These are phyloP conservation scores for Cygnus atratus DNA, from an alignment of 2,113 vertebrate species.

Conservation along the genomic window DNA sequence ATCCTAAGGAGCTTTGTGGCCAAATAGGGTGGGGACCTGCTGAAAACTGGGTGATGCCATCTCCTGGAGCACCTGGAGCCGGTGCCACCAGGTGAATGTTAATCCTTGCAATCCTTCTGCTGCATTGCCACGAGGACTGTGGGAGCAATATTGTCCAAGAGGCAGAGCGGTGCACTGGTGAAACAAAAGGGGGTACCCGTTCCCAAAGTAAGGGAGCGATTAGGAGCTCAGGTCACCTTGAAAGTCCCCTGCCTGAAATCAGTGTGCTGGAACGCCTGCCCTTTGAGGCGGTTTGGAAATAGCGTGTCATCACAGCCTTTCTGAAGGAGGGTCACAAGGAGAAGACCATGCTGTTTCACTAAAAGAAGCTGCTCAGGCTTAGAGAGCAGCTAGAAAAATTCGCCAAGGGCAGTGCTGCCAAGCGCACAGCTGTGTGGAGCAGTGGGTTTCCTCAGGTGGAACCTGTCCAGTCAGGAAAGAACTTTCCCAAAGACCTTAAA, in stretches of 20 bases:
- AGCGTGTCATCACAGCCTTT: neutral
- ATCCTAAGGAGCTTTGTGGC: neutral
- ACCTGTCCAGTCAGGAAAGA: neutral
- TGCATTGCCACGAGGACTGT: neutral
- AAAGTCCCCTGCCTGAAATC: neutral
- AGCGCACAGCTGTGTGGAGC: neutral
- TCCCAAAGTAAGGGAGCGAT: neutral
- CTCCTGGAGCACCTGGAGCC: neutral
- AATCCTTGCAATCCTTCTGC: neutral
- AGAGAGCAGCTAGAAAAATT: neutral
- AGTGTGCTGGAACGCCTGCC: neutral
- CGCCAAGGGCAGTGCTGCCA: neutral
- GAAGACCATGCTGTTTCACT: neutral
- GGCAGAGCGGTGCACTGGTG: neutral
- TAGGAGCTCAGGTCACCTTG: neutral
- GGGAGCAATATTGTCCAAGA: neutral
- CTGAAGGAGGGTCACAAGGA: neutral
- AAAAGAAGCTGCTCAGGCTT: neutral
- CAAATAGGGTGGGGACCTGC: neutral
- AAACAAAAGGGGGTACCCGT: neutral
- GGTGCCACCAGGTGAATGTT: neutral
- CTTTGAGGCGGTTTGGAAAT: neutral
- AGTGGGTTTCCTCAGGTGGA: neutral
- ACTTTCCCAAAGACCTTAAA: neutral
- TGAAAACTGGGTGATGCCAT: neutral